Evolutionary conservation across 2,888 invertebrate species (phyloP), one percentile per base, ranked within the genome.

Genomic region (Ptychoptera contaminata): DNA sequence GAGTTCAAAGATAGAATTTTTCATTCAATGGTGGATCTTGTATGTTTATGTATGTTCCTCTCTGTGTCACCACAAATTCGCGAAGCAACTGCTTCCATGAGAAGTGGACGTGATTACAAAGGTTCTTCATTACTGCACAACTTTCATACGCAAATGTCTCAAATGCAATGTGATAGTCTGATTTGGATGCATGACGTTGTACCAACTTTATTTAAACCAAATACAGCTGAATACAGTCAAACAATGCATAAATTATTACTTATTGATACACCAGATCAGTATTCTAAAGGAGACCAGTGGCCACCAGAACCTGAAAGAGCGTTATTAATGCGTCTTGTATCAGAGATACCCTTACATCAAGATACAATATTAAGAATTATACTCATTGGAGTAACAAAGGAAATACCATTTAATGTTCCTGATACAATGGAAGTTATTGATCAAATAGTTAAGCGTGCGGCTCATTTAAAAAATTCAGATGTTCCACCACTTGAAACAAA

Each of bases 251-350:
- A 88, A 69, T 72, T 82, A 55, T 71, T 87, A 59, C 71, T 88
- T 50, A 69, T 87, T 49, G 87, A 87, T 53, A 73, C 76, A 46
- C 73, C 77, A 0, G 90, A 90, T 49, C 75, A 79, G 47, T 90
- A 90, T 67, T 82, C 79, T 56, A 85, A 85, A 61, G 69, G 77
- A 49, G 82, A 84, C 64, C 83, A 82, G 63, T 94, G 93, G 90
- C 92, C 92, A 1, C 81, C 87, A 0, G 96, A 97, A 65, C 78
- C 79, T 8, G 94, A 96, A 55, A 73, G 93, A 51, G 76, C 77
- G 29, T 65, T 79, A 39, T 76, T 84, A 44, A 71, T 90, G 57
- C 72, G 92, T 16, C 67, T 92, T 45, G 83, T 86, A 45, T 81
- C 84, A 32, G 94, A 96, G 63, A 83, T 88, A 12, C 94, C 93